Base-by-base conservation (phyloP, 2,113 vertebrate genomes). In the Apteryx mantelli region DNA sequence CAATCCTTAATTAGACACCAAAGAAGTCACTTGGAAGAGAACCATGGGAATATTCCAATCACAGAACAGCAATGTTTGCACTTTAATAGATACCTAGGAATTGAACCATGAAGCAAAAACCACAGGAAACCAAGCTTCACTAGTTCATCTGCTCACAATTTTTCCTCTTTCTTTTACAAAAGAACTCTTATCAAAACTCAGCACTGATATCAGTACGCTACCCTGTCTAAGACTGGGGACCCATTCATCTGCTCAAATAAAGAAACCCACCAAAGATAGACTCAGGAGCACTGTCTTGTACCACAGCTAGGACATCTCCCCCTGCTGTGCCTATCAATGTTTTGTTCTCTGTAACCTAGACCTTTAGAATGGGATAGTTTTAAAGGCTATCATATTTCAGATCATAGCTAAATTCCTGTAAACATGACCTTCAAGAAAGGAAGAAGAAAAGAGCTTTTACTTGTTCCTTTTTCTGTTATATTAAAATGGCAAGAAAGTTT, bases 51-150 rank as follows among this genome's bases (percentile, higher is more conserved):
- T 58, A 68, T 5, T 16, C 14, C 5, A 70, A 18, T 30, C 34
- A 85, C 52, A 42, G 28, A 83, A 76, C 70, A 83, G 28, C 16
- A 74, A 26, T 11, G 20, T 70, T 1, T 74, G 40, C 20, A 50
- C 26, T 77, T 78, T 8, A 48, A 74, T 53, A 78, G 48, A 86
- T 25, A 90, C 22, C 60, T 10, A 60, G 42, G 64, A 88, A 78
- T 78, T 90, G 76, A 90, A 68, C 71, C 71, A 93, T 25, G 71
- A 93, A 81, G 71, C 75, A 90, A 86, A 93, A 89, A 50, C 53
- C 71, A 85, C 48, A 89, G 44, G 66, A 96, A 95, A 70, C 16
- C 79, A 83, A 88, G 70, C 20, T 77, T 90, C 90, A 44, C 63
- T 88, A 50, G 58, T 30, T 78, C 48, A 24, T 94, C 36, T 71